Conservation (phyloP, 2,113 vertebrate genomes). For the Varanus salvator region DNA sequence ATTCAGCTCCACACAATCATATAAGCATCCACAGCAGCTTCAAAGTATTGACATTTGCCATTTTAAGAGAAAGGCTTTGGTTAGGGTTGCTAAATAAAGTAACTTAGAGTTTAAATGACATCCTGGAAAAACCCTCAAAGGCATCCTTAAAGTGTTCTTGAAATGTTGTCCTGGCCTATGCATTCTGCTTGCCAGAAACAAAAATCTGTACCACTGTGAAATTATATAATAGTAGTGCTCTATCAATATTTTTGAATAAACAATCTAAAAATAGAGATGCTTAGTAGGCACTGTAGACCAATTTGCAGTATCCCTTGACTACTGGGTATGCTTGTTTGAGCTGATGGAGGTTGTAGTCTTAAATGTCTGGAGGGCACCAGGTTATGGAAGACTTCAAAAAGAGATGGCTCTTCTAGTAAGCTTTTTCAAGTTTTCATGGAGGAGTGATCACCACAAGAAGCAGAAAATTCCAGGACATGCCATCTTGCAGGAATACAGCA, state of each 20-base stretch:
- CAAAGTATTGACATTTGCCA: not conserved
- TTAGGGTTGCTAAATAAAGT: not conserved
- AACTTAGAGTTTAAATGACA: not conserved
- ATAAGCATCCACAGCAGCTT: not conserved
- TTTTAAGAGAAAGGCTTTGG: not conserved
- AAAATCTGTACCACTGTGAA: conserved; percentile 3
- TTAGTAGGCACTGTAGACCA: not conserved
- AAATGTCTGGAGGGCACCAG: not conserved
- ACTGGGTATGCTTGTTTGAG: too few species aligned
- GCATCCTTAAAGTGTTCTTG: not conserved
- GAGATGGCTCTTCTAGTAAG: not conserved
- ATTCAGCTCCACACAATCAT: not conserved
- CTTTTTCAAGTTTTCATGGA: not conserved
- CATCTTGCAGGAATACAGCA: not conserved
- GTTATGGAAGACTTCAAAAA: not conserved
- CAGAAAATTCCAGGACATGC: conserved; percentile 20
- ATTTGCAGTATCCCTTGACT: too few species aligned
- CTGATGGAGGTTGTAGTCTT: too few species aligned
- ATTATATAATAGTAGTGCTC: not conserved
- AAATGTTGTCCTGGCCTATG: not conserved
- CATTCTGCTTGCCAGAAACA: not conserved
- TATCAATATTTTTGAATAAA: not conserved
- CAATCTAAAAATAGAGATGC: not conserved
- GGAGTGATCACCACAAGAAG: not conserved
- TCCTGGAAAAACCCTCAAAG: not conserved